Conservation (phyloP, 1,140 invertebrate genomes). For the Muscidifurax raptorellus region DNA sequence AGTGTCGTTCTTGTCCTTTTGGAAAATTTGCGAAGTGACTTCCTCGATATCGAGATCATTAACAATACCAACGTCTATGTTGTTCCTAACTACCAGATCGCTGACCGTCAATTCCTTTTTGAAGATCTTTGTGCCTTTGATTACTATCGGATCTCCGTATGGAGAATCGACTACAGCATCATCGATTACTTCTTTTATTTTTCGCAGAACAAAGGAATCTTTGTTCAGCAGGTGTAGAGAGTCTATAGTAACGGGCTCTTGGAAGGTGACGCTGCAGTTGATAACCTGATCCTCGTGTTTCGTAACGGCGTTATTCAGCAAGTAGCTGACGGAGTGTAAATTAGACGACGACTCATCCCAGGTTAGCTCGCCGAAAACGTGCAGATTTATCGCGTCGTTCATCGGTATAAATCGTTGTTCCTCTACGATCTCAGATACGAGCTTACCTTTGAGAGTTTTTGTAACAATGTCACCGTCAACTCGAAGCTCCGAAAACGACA, state of each 20-base stretch:
- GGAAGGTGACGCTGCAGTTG: neutral
- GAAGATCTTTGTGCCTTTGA: slow-evolving; percentile 60
- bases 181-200: slow-evolving; percentile 55
- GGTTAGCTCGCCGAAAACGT: slow-evolving; percentile 50
- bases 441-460: slow-evolving; percentile 52
- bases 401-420: slow-evolving; percentile 36
- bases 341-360: slow-evolving; percentile 49
- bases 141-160: slow-evolving; percentile 31
- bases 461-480: slow-evolving; percentile 53
- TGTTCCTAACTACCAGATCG: slow-evolving; percentile 41
- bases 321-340: slow-evolving; percentile 38
- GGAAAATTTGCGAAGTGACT: slow-evolving; percentile 58
- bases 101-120: slow-evolving; percentile 49
- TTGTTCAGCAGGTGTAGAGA: neutral
- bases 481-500: slow-evolving; percentile 56
- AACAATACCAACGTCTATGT: slow-evolving; percentile 54
- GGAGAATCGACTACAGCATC: slow-evolving; percentile 57
- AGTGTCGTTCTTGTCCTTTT: slow-evolving; percentile 54
- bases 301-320: slow-evolving; percentile 61
- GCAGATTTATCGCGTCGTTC: slow-evolving; percentile 35
- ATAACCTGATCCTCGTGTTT: slow-evolving; percentile 59
- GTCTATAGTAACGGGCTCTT: neutral
- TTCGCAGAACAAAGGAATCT: neutral
- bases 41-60: slow-evolving; percentile 59
- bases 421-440: slow-evolving; percentile 51